A percentile compares a stretch with the other conserved stretches of the same genome.
Conservation (phyloP, 2,888 invertebrate genomes). For the Ormyrus nitidulus region DNA sequence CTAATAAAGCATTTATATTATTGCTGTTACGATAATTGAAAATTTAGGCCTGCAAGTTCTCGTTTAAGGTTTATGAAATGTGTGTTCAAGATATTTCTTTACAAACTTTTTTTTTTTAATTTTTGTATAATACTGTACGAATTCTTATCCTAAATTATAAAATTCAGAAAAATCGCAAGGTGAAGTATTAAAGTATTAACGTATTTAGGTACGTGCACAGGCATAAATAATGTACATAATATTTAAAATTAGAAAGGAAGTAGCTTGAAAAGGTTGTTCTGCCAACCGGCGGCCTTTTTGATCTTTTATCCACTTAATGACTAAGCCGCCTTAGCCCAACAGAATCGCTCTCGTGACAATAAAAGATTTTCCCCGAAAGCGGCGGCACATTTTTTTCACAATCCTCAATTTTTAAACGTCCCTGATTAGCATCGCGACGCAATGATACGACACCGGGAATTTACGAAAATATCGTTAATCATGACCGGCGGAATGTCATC, state of each 20-base stretch:
- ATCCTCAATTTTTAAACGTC: conserved; percentile 26
- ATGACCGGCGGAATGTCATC: conserved; percentile 37
- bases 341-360: conserved; percentile 16
- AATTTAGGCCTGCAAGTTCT: no score
- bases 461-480: conserved; percentile 49
- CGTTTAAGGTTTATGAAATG: no score
- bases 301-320: conserved; percentile 3
- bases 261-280: background rate
- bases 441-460: conserved; percentile 24
- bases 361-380: conserved; percentile 40
- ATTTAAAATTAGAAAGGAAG: conserved; percentile 1
- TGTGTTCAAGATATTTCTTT: no score
- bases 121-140: no score
- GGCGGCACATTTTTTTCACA: background rate
- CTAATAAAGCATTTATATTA: no score
- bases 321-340: background rate
- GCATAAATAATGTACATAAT: background rate
- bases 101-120: no score
- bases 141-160: no score
- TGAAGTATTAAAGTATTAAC: no score
- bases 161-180: no score
- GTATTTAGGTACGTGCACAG: background rate
- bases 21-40: no score
- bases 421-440: conserved; percentile 31
- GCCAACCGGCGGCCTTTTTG: background rate